Evolutionary conservation across 2,113 vertebrate genomes (phyloP).

Genomic region (Polypterus bichir): DNA sequence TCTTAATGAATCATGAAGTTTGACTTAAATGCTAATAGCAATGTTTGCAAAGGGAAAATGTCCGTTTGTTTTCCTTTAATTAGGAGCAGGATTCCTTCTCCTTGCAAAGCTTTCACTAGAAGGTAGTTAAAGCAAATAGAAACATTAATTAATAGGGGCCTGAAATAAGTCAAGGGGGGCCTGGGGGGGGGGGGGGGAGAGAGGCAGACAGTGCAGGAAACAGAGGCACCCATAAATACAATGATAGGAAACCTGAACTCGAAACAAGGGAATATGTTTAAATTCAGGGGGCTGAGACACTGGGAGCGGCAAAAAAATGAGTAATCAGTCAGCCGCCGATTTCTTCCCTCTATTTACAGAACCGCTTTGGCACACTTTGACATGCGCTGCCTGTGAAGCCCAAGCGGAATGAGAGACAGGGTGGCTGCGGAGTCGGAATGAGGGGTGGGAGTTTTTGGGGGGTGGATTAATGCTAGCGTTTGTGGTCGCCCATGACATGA

Average conservation of each 20-base stretch:
- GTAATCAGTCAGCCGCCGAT: background rate
- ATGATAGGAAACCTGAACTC: conserved; percentile 52
- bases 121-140: conserved; percentile 17
- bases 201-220: conserved; percentile 35
- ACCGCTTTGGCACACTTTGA: background rate
- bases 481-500: background rate
- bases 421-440: background rate
- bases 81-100: conserved; percentile 40
- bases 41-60: conserved; percentile 47
- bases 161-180: too few relatives aligned
- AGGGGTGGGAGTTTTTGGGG: background rate
- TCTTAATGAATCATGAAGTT: conserved; percentile 71
- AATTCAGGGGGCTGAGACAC: conserved; percentile 1
- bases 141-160: conserved; percentile 20
- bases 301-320: background rate
- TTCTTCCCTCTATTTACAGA: too few relatives aligned
- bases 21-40: conserved; percentile 57
- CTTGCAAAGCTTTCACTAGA: conserved; percentile 15
- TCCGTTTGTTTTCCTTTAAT: conserved; percentile 62
- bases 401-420: too few relatives aligned
- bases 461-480: too few relatives aligned
- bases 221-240: conserved; percentile 35
- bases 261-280: conserved; percentile 22
- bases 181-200: conserved; percentile 29
- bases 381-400: background rate